These are phyloP conservation scores for Phodopus roborovskii DNA, from an alignment of 2,113 vertebrate species.

Conservation along the genomic window DNA sequence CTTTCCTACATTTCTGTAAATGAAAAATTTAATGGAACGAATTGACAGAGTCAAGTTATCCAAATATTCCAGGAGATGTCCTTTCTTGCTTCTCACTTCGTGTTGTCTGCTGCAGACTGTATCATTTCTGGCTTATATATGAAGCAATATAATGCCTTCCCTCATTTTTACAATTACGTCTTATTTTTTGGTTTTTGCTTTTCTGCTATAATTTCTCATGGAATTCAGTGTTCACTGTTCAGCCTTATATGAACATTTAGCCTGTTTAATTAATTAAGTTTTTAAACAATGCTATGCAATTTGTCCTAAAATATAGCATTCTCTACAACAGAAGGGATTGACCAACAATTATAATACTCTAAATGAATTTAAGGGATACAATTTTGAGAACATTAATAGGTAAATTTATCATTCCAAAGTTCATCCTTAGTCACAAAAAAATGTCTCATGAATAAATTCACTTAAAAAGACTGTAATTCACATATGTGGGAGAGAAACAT, in stretches of 20 bases:
- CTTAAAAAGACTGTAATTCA: not conserved
- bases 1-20: not conserved
- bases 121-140: not conserved
- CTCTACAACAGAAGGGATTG: not conserved
- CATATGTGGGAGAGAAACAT: not conserved
- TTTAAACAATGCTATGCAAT: not conserved
- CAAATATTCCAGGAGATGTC: not conserved
- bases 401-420: not conserved
- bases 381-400: slow-evolving; percentile 1
- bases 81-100: not conserved
- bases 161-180: not conserved
- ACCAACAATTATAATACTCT: not conserved
- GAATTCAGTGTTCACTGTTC: not conserved
- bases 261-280: not conserved
- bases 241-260: not conserved
- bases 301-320: not conserved
- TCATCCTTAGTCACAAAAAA: not conserved
- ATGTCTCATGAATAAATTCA: not conserved
- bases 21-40: not conserved
- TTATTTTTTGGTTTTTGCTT: not conserved
- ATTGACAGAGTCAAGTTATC: not conserved
- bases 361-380: not conserved
- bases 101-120: not conserved
- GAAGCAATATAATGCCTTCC: not conserved
- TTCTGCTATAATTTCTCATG: not conserved